phyloP scores from a whole-genome alignment of 2,113 vertebrate genomes.

The Tiliqua scincoides region DNA sequence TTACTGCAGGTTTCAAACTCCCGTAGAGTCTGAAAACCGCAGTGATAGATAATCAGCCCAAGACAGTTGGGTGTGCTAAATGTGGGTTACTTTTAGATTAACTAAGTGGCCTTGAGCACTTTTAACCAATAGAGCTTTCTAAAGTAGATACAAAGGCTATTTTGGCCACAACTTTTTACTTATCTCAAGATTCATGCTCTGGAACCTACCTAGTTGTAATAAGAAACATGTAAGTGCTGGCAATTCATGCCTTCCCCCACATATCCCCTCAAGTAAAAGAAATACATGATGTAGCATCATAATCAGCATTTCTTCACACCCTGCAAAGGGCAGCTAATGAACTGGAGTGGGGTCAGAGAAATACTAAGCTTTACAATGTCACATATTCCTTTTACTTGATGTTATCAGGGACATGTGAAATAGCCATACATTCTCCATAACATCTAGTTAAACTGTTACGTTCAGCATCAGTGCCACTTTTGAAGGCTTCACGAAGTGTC shows the following conservation, averaged over 20 bases:
- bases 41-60: neutral
- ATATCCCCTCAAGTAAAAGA: no score
- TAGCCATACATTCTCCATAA: neutral
- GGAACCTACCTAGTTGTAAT: no score
- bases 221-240: no score
- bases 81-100: neutral
- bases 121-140: neutral
- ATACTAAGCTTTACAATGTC: neutral
- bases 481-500: neutral
- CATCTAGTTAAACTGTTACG: no score
- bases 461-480: no score
- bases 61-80: neutral
- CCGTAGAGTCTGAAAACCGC: no score
- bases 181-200: no score
- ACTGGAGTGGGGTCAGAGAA: neutral
- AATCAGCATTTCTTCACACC: neutral
- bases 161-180: no score
- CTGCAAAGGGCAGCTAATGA: neutral
- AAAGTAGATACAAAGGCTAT: neutral
- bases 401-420: neutral
- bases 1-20: no score
- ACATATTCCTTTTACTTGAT: neutral
- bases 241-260: no score
- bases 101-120: neutral
- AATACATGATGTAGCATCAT: neutral